phyloP scores from a whole-genome alignment of 2,797 vertebrate species.

The Hemibagrus guttatus region DNA sequence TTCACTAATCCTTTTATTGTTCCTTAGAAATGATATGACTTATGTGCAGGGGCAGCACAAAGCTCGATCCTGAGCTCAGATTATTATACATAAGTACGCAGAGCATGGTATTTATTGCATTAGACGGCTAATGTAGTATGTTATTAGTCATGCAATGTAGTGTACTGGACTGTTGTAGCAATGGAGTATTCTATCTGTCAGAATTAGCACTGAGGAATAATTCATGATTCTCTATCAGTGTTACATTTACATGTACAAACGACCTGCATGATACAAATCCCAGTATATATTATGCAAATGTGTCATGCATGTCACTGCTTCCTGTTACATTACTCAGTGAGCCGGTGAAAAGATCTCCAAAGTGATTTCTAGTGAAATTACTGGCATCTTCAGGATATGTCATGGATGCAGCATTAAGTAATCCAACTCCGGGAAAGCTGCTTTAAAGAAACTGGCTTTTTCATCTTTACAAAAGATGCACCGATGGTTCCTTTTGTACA shows the following conservation, averaged over 20 bases:
- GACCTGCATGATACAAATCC: neutral
- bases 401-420: neutral
- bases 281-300: neutral
- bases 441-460: neutral
- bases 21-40: neutral
- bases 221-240: neutral
- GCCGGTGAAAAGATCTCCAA: neutral
- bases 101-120: neutral
- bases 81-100: neutral
- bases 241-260: neutral
- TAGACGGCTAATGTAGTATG: neutral
- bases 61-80: neutral
- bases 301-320: neutral
- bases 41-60: neutral
- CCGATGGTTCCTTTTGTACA: neutral
- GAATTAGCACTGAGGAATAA: neutral
- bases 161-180: neutral
- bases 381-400: neutral
- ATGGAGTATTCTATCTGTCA: neutral
- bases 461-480: neutral
- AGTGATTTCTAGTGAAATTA: neutral
- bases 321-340: neutral
- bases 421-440: neutral
- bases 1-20: neutral
- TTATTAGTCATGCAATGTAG: neutral